phyloP scores from a whole-genome alignment of 2,888 invertebrate genomes.

The Sphinx pinastri region DNA sequence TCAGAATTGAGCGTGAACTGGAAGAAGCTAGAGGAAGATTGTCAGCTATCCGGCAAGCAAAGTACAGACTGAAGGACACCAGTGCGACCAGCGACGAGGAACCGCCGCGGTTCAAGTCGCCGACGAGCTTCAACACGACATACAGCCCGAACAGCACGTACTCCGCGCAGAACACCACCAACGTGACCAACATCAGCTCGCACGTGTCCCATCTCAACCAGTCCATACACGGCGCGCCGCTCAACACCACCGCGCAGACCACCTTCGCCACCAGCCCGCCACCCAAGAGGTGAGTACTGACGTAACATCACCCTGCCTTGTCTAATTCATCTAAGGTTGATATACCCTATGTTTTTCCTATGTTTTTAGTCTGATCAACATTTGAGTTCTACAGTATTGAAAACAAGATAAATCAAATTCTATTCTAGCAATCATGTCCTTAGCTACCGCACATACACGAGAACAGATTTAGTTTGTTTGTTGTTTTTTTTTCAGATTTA shows the following conservation, averaged over 20 bases:
- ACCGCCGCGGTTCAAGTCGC: constrained; percentile 48
- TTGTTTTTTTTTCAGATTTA: too few species aligned
- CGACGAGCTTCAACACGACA: constrained; percentile 73
- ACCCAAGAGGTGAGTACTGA: constrained; percentile 22
- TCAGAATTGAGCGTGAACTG: constrained; percentile 96
- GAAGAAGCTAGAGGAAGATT: constrained; percentile 96
- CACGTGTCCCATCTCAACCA: constrained; percentile 64
- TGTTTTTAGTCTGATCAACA: too few species aligned
- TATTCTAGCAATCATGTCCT: too few species aligned
- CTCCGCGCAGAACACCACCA: constrained; percentile 51
- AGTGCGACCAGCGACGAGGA: constrained; percentile 87
- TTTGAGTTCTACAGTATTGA: too few species aligned
- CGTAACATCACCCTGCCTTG: too few species aligned
- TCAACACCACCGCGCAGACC: constrained; percentile 38
- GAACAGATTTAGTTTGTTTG: too few species aligned
- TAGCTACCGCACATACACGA: too few species aligned
- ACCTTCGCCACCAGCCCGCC: constrained; percentile 27
- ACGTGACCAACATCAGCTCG: constrained; percentile 52
- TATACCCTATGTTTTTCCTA: too few species aligned
- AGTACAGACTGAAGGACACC: constrained; percentile 90
- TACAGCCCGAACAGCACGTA: constrained; percentile 76
- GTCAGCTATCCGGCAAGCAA: constrained; percentile 95
- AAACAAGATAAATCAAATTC: too few species aligned
- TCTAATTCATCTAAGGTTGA: too few species aligned
- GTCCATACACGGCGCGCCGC: constrained; percentile 55